These are phyloP conservation scores for Poicephalus meyeri DNA, from an alignment of 2,113 vertebrate species.

Conservation along the genomic window DNA sequence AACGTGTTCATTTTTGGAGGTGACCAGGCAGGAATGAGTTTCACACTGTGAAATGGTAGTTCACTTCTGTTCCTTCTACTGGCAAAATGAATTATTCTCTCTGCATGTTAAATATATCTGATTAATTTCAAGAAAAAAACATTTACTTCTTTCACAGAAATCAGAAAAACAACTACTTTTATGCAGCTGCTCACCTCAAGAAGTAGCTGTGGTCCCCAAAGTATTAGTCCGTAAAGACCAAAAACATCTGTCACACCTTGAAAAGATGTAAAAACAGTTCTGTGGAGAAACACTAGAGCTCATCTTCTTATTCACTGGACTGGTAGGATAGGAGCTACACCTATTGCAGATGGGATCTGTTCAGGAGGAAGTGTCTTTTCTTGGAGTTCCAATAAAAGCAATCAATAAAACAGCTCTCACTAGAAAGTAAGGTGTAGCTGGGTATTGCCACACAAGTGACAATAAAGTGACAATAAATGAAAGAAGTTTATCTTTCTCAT, in stretches of 20 bases:
- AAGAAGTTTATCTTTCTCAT: background rate
- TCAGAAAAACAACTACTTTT: background rate
- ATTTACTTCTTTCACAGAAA: background rate
- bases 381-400: background rate
- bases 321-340: background rate
- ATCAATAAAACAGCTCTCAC: background rate
- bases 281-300: background rate
- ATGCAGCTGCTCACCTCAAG: background rate
- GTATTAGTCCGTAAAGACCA: background rate
- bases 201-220: background rate
- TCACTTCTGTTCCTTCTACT: background rate
- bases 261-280: background rate
- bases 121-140: background rate
- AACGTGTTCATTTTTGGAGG: background rate
- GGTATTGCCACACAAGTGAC: background rate
- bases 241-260: background rate
- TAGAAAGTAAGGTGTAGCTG: background rate
- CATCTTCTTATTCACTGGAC: background rate
- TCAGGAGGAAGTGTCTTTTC: background rate
- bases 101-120: background rate
- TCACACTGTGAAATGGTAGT: background rate
- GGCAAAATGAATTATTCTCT: background rate
- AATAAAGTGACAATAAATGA: background rate
- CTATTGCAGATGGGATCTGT: background rate
- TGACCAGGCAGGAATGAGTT: background rate